phyloP scores from a whole-genome alignment of 2,113 vertebrate species.

The Turdus rufiventris region DNA sequence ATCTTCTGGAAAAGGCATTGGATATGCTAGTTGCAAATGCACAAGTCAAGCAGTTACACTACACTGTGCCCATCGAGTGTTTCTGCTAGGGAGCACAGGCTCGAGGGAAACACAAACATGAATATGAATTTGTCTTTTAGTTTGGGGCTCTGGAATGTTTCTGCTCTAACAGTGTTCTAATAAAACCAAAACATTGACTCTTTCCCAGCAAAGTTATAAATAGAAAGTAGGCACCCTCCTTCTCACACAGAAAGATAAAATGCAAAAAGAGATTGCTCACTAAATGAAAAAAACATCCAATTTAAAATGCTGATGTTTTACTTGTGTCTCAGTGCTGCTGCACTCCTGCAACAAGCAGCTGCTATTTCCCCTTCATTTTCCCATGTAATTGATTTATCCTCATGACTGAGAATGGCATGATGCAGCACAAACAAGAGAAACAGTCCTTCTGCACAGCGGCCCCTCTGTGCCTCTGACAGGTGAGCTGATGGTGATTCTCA shows the following conservation, averaged over 20 bases:
- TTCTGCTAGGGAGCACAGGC: background rate
- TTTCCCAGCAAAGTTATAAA: constrained; percentile 69
- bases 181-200: constrained; percentile 42
- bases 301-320: background rate
- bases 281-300: background rate
- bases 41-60: background rate
- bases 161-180: constrained; percentile 57
- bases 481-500: background rate
- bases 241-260: constrained; percentile 12
- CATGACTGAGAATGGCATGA: background rate
- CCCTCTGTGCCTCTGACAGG: background rate
- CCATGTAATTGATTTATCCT: constrained; percentile 2
- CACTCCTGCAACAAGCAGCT: background rate
- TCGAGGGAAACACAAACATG: constrained; percentile 25
- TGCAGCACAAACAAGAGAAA: background rate
- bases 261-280: background rate
- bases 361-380: background rate
- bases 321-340: background rate
- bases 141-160: constrained; percentile 49
- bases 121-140: constrained; percentile 41
- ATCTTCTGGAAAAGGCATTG: background rate
- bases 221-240: constrained; percentile 36
- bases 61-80: background rate
- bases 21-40: background rate
- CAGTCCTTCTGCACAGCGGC: background rate